Evolutionary conservation across 2,888 invertebrate genomes (phyloP).

Genomic region (Stegana nigrithorax): DNA sequence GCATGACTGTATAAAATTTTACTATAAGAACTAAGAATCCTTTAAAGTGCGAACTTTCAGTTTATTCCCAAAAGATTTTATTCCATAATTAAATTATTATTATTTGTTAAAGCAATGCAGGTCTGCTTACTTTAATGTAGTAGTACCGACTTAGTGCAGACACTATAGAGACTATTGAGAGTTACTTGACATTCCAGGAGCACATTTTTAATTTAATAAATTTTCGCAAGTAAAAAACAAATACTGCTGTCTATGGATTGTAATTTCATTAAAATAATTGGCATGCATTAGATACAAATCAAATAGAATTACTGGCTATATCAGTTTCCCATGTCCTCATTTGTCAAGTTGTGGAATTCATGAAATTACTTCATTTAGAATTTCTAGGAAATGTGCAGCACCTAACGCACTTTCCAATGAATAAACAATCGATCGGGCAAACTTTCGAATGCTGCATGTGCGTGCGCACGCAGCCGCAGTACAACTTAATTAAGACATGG

Average conservation of each 20-base stretch:
- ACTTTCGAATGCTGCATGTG: background rate
- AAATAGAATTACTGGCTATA: constrained; percentile 16
- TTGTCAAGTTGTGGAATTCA: constrained; percentile 32
- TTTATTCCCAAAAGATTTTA: background rate
- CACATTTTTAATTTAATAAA: background rate
- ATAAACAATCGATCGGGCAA: background rate
- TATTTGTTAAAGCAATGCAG: too few relatives aligned
- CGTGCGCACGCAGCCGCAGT: background rate
- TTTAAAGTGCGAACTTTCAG: background rate
- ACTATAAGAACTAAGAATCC: too few relatives aligned
- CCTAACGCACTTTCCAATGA: background rate
- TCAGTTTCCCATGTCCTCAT: constrained; percentile 15
- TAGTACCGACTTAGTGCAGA: background rate
- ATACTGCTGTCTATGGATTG: constrained; percentile 3
- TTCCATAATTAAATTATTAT: too few relatives aligned
- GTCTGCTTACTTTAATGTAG: background rate
- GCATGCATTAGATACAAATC: background rate
- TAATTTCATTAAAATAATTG: constrained; percentile 43
- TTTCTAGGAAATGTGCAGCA: background rate
- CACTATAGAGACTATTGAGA: too few relatives aligned
- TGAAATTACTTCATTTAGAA: constrained; percentile 34
- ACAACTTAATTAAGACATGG: constrained; percentile 53
- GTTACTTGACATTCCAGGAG: too few relatives aligned
- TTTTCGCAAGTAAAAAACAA: background rate
- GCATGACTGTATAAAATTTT: too few relatives aligned